phyloP scores from a whole-genome alignment of 2,113 vertebrate genomes.

The Rhabdornis inornatus region DNA sequence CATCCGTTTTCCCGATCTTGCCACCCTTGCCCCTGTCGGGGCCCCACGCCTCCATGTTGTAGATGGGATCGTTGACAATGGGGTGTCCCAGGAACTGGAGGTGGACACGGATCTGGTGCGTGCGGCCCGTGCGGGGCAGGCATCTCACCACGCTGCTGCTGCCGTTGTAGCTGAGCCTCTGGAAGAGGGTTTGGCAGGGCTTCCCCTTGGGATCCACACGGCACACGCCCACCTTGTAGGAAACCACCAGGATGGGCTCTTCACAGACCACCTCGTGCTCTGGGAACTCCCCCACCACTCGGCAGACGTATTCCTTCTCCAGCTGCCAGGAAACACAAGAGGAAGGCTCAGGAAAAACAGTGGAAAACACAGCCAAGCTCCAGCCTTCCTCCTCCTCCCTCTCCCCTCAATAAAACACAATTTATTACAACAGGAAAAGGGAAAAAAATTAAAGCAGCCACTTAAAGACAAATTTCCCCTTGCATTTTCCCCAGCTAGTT shows the following conservation, averaged over 20 bases:
- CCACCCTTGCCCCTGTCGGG: slow-evolving; percentile 84
- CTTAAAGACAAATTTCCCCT: neutral
- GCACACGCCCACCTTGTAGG: slow-evolving; percentile 93
- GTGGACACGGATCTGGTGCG: slow-evolving; percentile 96
- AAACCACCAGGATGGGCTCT: slow-evolving; percentile 92
- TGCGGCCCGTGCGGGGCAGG: slow-evolving; percentile 88
- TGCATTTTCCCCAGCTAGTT: rapidly evolving
- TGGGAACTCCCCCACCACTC: slow-evolving; percentile 91
- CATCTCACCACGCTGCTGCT: slow-evolving; percentile 87
- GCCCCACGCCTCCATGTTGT: slow-evolving; percentile 91
- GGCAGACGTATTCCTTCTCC: slow-evolving; percentile 94
- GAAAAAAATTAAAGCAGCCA: neutral
- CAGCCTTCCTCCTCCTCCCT: neutral
- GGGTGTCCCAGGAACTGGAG: slow-evolving; percentile 93
- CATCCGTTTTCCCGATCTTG: slow-evolving; percentile 78
- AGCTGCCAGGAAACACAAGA: slow-evolving; percentile 71
- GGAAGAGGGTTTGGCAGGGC: slow-evolving; percentile 86
- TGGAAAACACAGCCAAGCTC: rapidly evolving
- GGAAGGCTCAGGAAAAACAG: neutral
- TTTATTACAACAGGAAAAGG: neutral
- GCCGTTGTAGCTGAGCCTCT: slow-evolving; percentile 88
- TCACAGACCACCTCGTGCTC: slow-evolving; percentile 82
- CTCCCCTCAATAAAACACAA: neutral
- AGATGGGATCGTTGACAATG: slow-evolving; percentile 95
- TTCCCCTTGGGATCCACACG: slow-evolving; percentile 91